phyloP scores from a whole-genome alignment of 2,113 vertebrate genomes.

The Dascyllus trimaculatus region DNA sequence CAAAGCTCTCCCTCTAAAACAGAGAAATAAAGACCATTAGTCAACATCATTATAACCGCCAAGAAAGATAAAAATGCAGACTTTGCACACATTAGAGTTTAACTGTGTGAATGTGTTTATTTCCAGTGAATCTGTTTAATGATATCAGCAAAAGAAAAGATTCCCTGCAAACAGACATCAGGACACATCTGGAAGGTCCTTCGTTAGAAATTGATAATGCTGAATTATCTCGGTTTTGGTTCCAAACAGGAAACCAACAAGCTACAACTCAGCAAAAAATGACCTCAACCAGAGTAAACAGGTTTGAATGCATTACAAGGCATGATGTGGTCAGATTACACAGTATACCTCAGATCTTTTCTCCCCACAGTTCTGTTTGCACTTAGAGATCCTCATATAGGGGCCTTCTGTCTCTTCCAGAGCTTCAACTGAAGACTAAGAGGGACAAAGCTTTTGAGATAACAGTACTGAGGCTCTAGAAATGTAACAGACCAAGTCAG shows the following conservation, averaged over 20 bases:
- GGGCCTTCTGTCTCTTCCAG: no score
- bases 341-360: no score
- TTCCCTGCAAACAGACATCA: not conserved
- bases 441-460: no score
- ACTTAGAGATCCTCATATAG: no score
- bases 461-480: no score
- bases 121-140: not conserved
- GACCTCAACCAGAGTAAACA: no score
- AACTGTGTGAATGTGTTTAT: not conserved
- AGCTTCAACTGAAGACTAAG: no score
- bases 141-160: not conserved
- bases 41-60: not conserved
- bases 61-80: not conserved
- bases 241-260: slow-evolving; percentile 17
- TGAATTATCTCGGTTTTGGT: not conserved
- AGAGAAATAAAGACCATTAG: slow-evolving; percentile 29
- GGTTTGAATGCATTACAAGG: no score
- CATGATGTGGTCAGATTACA: no score
- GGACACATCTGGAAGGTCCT: slow-evolving; percentile 37
- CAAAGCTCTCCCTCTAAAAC: slow-evolving; percentile 82
- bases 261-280: no score
- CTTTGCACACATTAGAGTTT: not conserved
- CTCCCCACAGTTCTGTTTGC: no score
- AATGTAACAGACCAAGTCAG: no score
- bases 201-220: not conserved